Evolutionary conservation across 1,140 invertebrate genomes (phyloP).

Genomic region (Stegodyphus mimosarum): DNA sequence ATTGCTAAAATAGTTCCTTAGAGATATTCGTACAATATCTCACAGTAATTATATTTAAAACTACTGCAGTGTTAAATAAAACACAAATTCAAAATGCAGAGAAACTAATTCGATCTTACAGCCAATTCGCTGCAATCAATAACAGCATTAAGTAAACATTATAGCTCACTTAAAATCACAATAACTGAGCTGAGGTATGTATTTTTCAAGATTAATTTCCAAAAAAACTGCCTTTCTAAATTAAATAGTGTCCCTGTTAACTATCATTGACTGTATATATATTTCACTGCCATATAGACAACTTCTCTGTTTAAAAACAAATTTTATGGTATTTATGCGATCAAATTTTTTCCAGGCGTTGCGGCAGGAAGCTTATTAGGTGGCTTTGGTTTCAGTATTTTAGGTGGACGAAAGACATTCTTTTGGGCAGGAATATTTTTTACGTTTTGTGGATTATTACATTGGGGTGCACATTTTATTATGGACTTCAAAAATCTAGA

Average conservation of each 20-base stretch:
- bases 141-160: too few species aligned
- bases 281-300: not conserved
- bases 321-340: not conserved
- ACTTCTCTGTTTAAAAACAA: too few species aligned
- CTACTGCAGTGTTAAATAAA: too few species aligned
- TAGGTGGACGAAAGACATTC: constrained; percentile 37
- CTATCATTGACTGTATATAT: not conserved
- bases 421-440: constrained; percentile 7
- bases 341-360: constrained; percentile 20
- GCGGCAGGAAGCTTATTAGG: constrained; percentile 47
- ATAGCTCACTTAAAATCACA: too few species aligned
- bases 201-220: not conserved
- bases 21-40: too few species aligned
- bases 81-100: too few species aligned
- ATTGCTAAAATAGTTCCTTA: too few species aligned
- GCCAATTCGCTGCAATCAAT: too few species aligned
- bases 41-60: too few species aligned
- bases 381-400: constrained; percentile 15
- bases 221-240: not conserved
- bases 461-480: not conserved
- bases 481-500: not conserved
- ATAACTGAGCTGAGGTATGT: too few species aligned
- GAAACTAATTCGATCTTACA: too few species aligned
- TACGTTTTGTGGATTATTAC: not conserved
- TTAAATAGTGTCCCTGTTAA: not conserved